Percentiles rank a stretch among this genome's conserved stretches.
Evolutionary conservation across 2,797 vertebrate species (phyloP).

Genomic region (Serranus cabrilla): DNA sequence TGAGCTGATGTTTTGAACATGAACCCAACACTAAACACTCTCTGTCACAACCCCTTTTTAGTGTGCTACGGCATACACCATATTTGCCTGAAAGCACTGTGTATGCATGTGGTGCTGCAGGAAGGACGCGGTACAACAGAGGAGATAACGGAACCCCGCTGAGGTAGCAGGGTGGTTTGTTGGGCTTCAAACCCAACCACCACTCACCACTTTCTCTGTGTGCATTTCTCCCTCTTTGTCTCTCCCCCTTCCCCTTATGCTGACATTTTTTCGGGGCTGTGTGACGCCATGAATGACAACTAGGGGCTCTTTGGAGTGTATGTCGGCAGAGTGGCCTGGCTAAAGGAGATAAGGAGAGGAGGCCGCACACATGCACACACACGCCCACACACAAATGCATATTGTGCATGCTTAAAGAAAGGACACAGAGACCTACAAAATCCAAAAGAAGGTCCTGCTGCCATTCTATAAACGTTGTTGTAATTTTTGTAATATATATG

Average conservation of each 20-base stretch:
- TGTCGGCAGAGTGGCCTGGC: conserved; percentile 83
- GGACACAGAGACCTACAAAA: conserved; percentile 45
- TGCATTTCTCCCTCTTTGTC: conserved; percentile 61
- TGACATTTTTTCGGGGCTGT: conserved; percentile 80
- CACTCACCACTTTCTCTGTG: conserved; percentile 40
- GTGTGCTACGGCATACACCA: neutral
- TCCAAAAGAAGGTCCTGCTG: conserved; percentile 21
- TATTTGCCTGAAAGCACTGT: conserved; percentile 25
- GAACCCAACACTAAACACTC: conserved; percentile 4
- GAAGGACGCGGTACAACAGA: conserved; percentile 32
- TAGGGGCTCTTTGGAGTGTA: conserved; percentile 83
- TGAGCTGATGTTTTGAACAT: conserved; percentile 24
- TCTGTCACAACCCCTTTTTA: conserved; percentile 21
- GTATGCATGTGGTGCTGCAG: neutral
- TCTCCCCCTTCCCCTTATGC: conserved; percentile 60
- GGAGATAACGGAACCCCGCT: conserved; percentile 51
- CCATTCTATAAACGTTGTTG: conserved; percentile 29
- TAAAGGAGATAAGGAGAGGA: conserved; percentile 83
- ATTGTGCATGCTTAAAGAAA: conserved; percentile 55
- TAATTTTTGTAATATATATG: conserved; percentile 7
- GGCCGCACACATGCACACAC: conserved; percentile 60
- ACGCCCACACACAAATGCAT: conserved; percentile 19
- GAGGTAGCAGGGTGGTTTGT: conserved; percentile 33
- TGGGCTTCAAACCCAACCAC: conserved; percentile 50
- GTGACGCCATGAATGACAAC: conserved; percentile 84